Conservation (phyloP, 2,797 vertebrate genomes). For the Silurus aristotelis region DNA sequence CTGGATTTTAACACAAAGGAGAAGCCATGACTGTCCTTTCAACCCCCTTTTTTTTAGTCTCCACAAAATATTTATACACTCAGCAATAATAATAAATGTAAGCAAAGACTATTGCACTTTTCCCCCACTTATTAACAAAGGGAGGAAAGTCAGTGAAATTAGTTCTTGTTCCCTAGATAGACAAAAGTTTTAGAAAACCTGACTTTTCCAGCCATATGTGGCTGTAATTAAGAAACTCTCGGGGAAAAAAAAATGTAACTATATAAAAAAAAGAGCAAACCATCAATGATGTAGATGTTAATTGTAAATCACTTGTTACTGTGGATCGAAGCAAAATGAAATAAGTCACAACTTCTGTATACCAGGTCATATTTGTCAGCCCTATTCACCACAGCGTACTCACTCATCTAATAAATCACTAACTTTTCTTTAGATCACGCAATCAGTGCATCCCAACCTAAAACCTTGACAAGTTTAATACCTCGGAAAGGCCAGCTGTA, state of each 20-base stretch:
- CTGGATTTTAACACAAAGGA: background rate
- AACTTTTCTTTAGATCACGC: background rate
- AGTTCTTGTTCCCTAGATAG: no score
- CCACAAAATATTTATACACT: background rate
- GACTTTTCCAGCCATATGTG: no score
- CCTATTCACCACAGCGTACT: background rate
- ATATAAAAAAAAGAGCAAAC: background rate
- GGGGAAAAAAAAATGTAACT: background rate
- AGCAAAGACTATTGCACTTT: no score
- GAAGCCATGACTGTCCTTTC: background rate
- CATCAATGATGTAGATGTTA: background rate
- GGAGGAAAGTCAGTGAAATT: no score
- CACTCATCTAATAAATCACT: background rate
- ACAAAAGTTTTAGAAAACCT: no score
- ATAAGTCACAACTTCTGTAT: background rate
- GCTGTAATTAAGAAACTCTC: no score
- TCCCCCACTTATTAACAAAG: no score
- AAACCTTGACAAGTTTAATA: background rate
- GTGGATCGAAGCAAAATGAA: background rate
- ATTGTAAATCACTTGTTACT: background rate
- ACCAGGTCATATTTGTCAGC: background rate
- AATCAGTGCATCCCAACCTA: background rate
- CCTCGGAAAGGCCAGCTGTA: background rate
- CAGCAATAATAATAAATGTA: background rate
- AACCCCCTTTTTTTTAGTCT: no score